Conservation (phyloP, 1,140 invertebrate genomes). For the Drosophila bocki region DNA sequence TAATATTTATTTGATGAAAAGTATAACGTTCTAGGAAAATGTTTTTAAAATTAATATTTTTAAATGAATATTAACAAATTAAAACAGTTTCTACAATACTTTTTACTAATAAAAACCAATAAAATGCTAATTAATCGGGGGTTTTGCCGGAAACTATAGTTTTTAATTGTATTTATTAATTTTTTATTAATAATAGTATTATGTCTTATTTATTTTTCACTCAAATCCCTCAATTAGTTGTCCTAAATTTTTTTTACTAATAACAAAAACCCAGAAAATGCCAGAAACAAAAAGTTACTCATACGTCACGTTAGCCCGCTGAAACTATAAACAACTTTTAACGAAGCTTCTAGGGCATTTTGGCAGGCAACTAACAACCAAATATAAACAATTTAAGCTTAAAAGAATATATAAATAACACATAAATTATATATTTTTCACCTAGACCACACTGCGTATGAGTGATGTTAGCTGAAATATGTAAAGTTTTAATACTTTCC, state of each 20-base stretch:
- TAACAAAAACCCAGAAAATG: neutral
- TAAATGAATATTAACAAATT: no score
- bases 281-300: slow-evolving; percentile 10
- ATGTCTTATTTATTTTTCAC: neutral
- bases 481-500: no score
- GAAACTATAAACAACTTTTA: neutral
- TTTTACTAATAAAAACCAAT: neutral
- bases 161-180: neutral
- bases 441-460: slow-evolving; percentile 13
- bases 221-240: neutral
- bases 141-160: no score
- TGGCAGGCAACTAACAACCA: neutral
- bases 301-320: slow-evolving; percentile 11
- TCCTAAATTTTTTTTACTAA: no score
- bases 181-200: neutral
- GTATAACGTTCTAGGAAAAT: no score
- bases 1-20: no score
- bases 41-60: no score
- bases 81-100: no score
- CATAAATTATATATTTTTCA: neutral
- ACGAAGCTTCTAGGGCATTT: slow-evolving; percentile 6
- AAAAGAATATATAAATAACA: neutral
- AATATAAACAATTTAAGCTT: neutral
- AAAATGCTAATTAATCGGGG: neutral
- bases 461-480: slow-evolving; percentile 2